Percentiles rank a stretch among this genome's conserved stretches.
phyloP scores from a whole-genome alignment of 2,888 invertebrate species.

The Ochlodes sylvanus region DNA sequence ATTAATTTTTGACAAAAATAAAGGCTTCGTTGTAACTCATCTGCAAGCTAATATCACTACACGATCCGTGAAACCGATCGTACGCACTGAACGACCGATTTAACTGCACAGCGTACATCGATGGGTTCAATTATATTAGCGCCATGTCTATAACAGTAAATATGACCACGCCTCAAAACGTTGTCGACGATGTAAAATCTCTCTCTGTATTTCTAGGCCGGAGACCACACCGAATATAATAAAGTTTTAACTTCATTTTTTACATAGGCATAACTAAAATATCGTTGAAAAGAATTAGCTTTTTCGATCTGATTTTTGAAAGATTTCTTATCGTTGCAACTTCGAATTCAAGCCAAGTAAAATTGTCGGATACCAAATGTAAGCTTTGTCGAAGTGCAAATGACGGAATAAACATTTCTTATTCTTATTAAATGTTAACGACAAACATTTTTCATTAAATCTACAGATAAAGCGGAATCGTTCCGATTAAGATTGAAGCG shows the following conservation, averaged over 20 bases:
- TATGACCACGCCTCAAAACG: constrained; percentile 45
- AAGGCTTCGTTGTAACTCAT: background rate
- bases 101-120: constrained; percentile 24
- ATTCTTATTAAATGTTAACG: too few relatives aligned
- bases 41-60: background rate
- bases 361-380: too few relatives aligned
- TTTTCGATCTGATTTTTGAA: constrained; percentile 23
- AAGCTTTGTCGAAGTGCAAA: too few relatives aligned
- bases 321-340: constrained; percentile 20
- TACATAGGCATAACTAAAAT: background rate
- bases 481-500: background rate
- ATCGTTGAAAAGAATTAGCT: constrained; percentile 9
- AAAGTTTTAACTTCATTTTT: constrained; percentile 13
- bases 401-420: too few relatives aligned
- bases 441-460: constrained; percentile 22
- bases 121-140: constrained; percentile 39
- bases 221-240: constrained; percentile 36
- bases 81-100: constrained; percentile 6
- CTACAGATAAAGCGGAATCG: constrained; percentile 6
- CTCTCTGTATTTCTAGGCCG: constrained; percentile 32
- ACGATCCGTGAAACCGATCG: background rate
- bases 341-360: too few relatives aligned
- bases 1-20: too few relatives aligned
- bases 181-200: constrained; percentile 25
- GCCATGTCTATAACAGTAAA: constrained; percentile 44